phyloP scores from a whole-genome alignment of 2,888 invertebrate genomes.

The Lottia scabra region DNA sequence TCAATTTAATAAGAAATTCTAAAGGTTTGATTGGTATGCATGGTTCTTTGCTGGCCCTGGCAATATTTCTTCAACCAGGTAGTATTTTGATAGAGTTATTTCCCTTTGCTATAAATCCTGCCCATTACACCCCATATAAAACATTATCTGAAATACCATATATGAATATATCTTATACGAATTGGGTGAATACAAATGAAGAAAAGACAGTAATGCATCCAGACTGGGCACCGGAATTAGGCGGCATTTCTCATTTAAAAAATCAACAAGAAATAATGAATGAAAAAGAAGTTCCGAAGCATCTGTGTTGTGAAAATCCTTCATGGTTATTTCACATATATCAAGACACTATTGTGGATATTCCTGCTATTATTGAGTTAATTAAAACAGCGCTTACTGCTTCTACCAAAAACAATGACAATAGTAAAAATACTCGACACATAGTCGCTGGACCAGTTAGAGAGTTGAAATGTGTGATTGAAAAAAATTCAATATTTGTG shows the following conservation, averaged over 20 bases:
- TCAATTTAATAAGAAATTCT: slow-evolving; percentile 47
- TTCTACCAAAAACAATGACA: neutral
- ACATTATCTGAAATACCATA: slow-evolving; percentile 65
- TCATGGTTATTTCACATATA: slow-evolving; percentile 72
- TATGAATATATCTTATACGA: slow-evolving; percentile 65
- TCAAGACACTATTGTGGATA: slow-evolving; percentile 71
- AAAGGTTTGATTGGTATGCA: slow-evolving; percentile 69
- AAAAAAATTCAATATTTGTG: slow-evolving; percentile 25
- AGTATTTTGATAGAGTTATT: slow-evolving; percentile 71
- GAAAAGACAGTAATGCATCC: slow-evolving; percentile 64
- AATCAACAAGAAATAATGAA: slow-evolving; percentile 60
- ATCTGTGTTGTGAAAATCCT: slow-evolving; percentile 71
- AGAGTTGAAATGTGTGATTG: neutral
- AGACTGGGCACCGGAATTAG: slow-evolving; percentile 64
- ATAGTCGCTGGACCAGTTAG: slow-evolving; percentile 11
- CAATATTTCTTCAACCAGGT: slow-evolving; percentile 68
- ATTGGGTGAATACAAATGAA: slow-evolving; percentile 68
- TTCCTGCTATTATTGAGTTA: slow-evolving; percentile 40
- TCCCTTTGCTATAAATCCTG: slow-evolving; percentile 71
- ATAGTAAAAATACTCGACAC: neutral
- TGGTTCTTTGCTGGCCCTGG: slow-evolving; percentile 70
- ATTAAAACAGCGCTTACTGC: slow-evolving; percentile 33
- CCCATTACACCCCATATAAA: slow-evolving; percentile 70
- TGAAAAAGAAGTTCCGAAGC: slow-evolving; percentile 64
- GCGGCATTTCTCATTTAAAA: slow-evolving; percentile 69